Conservation (phyloP, 1,140 invertebrate species). For the Bradysia coprophila region DNA sequence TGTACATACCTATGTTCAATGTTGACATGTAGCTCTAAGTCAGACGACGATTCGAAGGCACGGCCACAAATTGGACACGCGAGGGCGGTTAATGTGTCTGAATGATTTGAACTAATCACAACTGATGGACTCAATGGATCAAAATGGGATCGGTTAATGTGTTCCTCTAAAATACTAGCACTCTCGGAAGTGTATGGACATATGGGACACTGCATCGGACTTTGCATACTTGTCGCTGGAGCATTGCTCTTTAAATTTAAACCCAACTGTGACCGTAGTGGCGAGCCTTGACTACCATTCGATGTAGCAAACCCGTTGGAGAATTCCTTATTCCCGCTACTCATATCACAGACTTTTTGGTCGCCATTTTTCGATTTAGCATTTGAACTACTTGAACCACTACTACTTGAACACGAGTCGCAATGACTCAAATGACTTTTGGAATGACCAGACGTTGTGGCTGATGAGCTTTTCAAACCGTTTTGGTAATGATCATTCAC, state of each 20-base stretch:
- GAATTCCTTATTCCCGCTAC: constrained; percentile 14
- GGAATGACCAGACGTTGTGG: background rate
- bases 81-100: constrained; percentile 9
- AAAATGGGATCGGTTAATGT: constrained; percentile 72
- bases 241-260: constrained; percentile 38
- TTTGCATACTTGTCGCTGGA: constrained; percentile 25
- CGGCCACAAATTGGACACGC: constrained; percentile 53
- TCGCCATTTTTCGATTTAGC: constrained; percentile 6
- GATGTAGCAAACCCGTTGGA: constrained; percentile 10
- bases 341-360: constrained; percentile 8
- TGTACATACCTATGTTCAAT: constrained; percentile 60
- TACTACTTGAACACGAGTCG: constrained; percentile 1
- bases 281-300: constrained; percentile 36
- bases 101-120: constrained; percentile 2
- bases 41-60: constrained; percentile 50
- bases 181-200: constrained; percentile 59
- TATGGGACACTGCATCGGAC: constrained; percentile 43
- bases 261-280: constrained; percentile 36
- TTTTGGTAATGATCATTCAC: background rate
- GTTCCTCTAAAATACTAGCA: constrained; percentile 55
- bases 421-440: background rate
- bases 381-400: background rate
- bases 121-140: constrained; percentile 61
- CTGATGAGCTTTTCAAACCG: background rate
- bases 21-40: constrained; percentile 70